Evolutionary conservation across 2,113 vertebrate genomes (phyloP).

Genomic region (Dascyllus trimaculatus): DNA sequence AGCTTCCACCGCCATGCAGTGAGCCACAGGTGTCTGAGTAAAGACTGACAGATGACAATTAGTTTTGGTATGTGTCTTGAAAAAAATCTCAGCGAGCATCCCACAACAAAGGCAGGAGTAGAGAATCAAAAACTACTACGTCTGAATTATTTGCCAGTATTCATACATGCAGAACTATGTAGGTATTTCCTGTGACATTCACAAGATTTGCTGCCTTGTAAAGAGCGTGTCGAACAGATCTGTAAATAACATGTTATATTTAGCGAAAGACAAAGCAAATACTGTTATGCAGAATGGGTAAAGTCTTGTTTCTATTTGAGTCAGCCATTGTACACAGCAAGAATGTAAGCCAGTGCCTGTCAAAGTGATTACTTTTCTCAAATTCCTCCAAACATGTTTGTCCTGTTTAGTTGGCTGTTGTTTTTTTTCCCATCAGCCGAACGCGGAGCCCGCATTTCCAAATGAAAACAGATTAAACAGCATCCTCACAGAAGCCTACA

Average conservation of each 20-base stretch:
- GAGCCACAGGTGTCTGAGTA: slow-evolving; percentile 31
- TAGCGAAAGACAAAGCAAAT: background rate
- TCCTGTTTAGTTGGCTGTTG: slow-evolving; percentile 24
- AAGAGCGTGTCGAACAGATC: slow-evolving; percentile 11
- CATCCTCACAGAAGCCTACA: background rate
- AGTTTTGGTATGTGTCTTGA: background rate
- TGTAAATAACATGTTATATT: background rate
- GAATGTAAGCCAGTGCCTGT: background rate
- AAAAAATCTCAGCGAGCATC: slow-evolving; percentile 12
- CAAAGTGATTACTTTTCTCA: background rate
- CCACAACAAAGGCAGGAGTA: background rate
- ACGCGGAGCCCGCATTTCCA: background rate
- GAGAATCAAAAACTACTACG: slow-evolving; percentile 9
- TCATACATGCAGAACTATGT: background rate
- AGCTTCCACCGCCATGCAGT: background rate
- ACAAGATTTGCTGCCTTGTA: background rate
- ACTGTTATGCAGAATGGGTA: background rate
- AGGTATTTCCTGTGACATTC: slow-evolving; percentile 11
- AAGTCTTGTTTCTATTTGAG: slow-evolving; percentile 2
- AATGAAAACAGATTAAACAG: slow-evolving; percentile 33
- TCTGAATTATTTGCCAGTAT: background rate
- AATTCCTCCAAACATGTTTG: slow-evolving; percentile 51
- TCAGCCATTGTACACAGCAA: background rate
- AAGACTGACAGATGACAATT: slow-evolving; percentile 36
- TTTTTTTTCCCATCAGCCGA: slow-evolving; percentile 6